phyloP scores from a whole-genome alignment of 1,140 invertebrate species.

The Drosophila pandora region DNA sequence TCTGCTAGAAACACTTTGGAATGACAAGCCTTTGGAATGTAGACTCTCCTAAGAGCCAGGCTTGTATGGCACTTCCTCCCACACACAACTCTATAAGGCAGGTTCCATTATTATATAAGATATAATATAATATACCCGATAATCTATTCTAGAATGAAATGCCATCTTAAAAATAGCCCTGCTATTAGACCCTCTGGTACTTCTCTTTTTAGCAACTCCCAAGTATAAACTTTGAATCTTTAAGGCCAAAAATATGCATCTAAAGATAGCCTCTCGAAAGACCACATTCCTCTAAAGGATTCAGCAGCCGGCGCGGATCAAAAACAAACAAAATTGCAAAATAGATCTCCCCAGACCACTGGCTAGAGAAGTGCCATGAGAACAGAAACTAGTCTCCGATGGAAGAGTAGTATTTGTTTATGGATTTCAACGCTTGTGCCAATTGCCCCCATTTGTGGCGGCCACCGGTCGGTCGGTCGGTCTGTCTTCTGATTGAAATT shows the following conservation, averaged over 20 bases:
- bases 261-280: slow-evolving; percentile 38
- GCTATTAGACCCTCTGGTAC: no score
- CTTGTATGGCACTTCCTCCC: neutral
- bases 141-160: neutral
- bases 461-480: slow-evolving; percentile 9
- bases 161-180: no score
- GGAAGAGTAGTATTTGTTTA: slow-evolving; percentile 41
- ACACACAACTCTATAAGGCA: neutral
- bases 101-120: neutral
- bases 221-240: slow-evolving; percentile 2
- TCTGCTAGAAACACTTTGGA: no score
- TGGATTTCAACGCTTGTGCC: slow-evolving; percentile 41
- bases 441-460: slow-evolving; percentile 20
- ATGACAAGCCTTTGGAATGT: neutral
- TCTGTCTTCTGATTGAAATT: slow-evolving; percentile 30
- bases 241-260: slow-evolving; percentile 14
- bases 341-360: neutral
- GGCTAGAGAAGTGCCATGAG: neutral
- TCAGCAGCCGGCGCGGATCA: slow-evolving; percentile 1
- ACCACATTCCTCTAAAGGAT: slow-evolving; percentile 18
- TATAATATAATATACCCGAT: neutral
- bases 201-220: no score
- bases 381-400: slow-evolving; percentile 4
- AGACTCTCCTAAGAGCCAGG: neutral
- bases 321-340: neutral